Percentiles rank a stretch among this genome's conserved stretches.
Conservation (phyloP, 2,113 vertebrate species). For the Sceloporus tristichus region DNA sequence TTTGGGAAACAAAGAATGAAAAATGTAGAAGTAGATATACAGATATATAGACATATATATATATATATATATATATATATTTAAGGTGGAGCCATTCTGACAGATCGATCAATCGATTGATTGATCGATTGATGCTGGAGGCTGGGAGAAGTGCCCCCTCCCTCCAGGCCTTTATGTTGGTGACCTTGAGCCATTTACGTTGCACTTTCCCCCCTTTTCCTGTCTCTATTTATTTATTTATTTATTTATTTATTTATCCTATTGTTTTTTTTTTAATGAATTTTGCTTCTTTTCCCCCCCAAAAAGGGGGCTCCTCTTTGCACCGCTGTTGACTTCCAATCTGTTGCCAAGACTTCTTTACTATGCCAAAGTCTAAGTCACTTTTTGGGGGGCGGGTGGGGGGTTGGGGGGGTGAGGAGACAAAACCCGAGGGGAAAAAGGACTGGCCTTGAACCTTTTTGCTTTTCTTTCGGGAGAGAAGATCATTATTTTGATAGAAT, state of each 20-base stretch:
- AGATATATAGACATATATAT: neutral
- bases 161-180: too few species aligned
- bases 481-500: too few species aligned
- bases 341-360: slow-evolving; percentile 81
- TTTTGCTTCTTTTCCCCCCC: slow-evolving; percentile 9
- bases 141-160: too few species aligned
- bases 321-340: slow-evolving; percentile 46
- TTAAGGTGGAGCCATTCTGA: too few species aligned
- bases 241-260: neutral
- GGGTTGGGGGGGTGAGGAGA: slow-evolving; percentile 26
- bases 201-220: neutral
- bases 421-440: slow-evolving; percentile 7
- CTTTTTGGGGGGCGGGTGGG: slow-evolving; percentile 73
- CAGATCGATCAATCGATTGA: too few species aligned
- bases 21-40: neutral
- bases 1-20: slow-evolving; percentile 4
- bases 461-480: neutral
- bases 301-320: neutral
- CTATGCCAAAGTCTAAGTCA: slow-evolving; percentile 93
- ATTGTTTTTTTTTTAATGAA: neutral
- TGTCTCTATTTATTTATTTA: slow-evolving; percentile 15
- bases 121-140: too few species aligned
- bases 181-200: too few species aligned
- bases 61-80: too few species aligned
- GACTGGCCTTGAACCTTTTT: slow-evolving; percentile 7